A percentile compares a stretch with the other conserved stretches of the same genome.
Conservation (phyloP, 92 coral and sea anemone genomes). For the Pocillopora grandis region DNA sequence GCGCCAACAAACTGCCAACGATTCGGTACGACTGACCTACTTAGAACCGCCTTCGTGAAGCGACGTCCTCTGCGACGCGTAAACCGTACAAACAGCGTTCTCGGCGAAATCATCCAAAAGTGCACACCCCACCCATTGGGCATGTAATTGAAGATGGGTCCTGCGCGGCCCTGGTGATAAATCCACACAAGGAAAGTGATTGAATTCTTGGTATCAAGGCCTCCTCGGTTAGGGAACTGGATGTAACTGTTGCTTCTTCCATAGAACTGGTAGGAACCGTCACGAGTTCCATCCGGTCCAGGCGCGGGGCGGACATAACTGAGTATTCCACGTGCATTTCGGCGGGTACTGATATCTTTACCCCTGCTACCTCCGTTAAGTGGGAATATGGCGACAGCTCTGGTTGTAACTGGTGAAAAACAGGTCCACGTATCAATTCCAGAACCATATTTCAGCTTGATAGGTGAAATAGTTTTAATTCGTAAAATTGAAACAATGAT, state of each 20-base stretch:
- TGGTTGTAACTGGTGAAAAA: slow-evolving; percentile 23
- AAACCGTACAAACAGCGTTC: slow-evolving; percentile 47
- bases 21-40: slow-evolving; percentile 26
- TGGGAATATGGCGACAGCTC: slow-evolving; percentile 42
- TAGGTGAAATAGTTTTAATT: not conserved
- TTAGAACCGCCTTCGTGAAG: slow-evolving; percentile 6
- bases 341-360: slow-evolving; percentile 29
- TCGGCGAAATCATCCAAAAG: slow-evolving; percentile 41
- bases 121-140: slow-evolving; percentile 54
- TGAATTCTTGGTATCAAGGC: slow-evolving; percentile 61
- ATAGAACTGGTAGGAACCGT: slow-evolving; percentile 58
- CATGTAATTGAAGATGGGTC: slow-evolving; percentile 60
- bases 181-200: slow-evolving; percentile 71
- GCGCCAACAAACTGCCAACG: slow-evolving; percentile 70
- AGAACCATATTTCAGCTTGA: too few relatives aligned
- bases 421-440: not conserved
- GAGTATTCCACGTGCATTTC: slow-evolving; percentile 33
- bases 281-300: slow-evolving; percentile 60
- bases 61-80: slow-evolving; percentile 40
- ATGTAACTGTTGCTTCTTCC: slow-evolving; percentile 59
- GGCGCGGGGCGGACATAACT: slow-evolving; percentile 43
- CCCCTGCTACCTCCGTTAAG: slow-evolving; percentile 27
- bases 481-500: not conserved
- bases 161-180: slow-evolving; percentile 57
- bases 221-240: slow-evolving; percentile 45